These are phyloP conservation scores for Neelides folsomi DNA, from an alignment of 2,888 invertebrate species.

Conservation along the genomic window DNA sequence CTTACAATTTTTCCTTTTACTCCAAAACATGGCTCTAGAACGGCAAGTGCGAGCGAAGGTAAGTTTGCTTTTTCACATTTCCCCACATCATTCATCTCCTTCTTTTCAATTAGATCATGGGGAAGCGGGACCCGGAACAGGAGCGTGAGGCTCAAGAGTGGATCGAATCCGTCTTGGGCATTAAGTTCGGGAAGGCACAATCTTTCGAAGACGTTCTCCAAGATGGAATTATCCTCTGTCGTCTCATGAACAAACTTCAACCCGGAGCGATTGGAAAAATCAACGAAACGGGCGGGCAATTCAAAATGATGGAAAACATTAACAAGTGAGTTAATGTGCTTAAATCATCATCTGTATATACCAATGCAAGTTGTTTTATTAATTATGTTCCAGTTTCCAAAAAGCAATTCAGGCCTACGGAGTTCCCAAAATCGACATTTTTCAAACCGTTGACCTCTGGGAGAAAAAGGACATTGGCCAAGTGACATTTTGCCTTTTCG, in stretches of 20 bases:
- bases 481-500: constrained; percentile 71
- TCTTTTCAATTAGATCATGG: constrained; percentile 55
- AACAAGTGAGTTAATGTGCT: constrained; percentile 54
- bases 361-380: neutral
- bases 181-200: constrained; percentile 70
- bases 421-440: constrained; percentile 77
- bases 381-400: constrained; percentile 52
- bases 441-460: constrained; percentile 93
- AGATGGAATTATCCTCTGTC: constrained; percentile 86
- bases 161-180: constrained; percentile 75
- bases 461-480: constrained; percentile 82
- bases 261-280: constrained; percentile 82
- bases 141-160: constrained; percentile 82
- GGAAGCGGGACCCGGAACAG: constrained; percentile 66
- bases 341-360: neutral
- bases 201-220: constrained; percentile 75
- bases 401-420: constrained; percentile 75
- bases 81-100: neutral
- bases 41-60: constrained; percentile 84
- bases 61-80: constrained; percentile 35
- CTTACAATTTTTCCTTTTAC: no score
- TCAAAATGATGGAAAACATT: constrained; percentile 99
- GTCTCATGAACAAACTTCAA: constrained; percentile 80
- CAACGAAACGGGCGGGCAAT: constrained; percentile 87
- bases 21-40: constrained; percentile 65